Conservation (phyloP, 1,140 invertebrate genomes). For the Venustaconcha ellipsiformis region DNA sequence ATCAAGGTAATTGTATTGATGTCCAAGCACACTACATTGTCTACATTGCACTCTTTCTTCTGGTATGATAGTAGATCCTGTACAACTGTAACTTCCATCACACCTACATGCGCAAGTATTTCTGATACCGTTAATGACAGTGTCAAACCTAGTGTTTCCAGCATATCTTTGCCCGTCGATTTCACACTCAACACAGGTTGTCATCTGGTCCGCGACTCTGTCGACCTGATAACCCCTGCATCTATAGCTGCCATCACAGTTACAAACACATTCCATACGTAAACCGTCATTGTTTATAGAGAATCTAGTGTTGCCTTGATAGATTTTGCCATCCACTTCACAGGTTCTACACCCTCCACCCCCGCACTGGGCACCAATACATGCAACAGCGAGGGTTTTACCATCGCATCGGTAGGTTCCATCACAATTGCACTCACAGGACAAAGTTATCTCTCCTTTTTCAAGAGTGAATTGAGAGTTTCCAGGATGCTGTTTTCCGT, state of each 20-base stretch:
- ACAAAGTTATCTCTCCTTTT: not conserved
- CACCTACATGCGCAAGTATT: constrained; percentile 22
- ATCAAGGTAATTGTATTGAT: constrained; percentile 6
- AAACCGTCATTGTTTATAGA: constrained; percentile 22
- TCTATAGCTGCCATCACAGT: constrained; percentile 24
- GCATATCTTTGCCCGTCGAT: constrained; percentile 17
- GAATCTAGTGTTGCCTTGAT: constrained; percentile 20
- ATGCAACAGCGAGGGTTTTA: constrained; percentile 8
- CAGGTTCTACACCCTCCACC: constrained; percentile 14
- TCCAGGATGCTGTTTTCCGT: constrained; percentile 10
- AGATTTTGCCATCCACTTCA: constrained; percentile 14
- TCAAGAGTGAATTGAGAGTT: constrained; percentile 13
- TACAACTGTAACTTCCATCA: constrained; percentile 15
- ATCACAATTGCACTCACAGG: constrained; percentile 22
- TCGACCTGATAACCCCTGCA: constrained; percentile 28
- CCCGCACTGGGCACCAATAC: constrained; percentile 17
- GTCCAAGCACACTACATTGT: constrained; percentile 9
- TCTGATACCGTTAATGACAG: constrained; percentile 14
- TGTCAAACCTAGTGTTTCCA: constrained; percentile 30
- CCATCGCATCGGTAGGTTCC: constrained; percentile 18
- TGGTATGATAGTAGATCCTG: not conserved
- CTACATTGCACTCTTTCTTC: constrained; percentile 1
- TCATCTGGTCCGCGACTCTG: not conserved
- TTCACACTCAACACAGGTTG: constrained; percentile 14
- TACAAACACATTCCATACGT: constrained; percentile 28